phyloP scores from a whole-genome alignment of 2,113 vertebrate genomes.

The Cyphomyrus discorhynchus region DNA sequence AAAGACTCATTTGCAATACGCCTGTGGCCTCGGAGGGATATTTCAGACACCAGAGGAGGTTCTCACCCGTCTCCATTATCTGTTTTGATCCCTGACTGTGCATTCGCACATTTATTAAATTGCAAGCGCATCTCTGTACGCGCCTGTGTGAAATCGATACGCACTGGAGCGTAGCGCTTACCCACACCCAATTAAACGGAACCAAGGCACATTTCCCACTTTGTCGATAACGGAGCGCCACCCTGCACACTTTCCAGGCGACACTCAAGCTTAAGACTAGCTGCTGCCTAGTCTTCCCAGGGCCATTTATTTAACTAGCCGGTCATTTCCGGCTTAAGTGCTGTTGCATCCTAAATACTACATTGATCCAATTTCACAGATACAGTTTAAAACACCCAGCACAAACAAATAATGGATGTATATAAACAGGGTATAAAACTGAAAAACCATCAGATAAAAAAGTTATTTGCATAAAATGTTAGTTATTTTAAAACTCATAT shows the following conservation, averaged over 20 bases:
- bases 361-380: not conserved
- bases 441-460: not conserved
- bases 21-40: not conserved
- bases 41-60: not conserved
- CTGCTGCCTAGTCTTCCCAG: not conserved
- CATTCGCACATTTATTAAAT: not conserved
- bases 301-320: not conserved
- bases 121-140: not conserved
- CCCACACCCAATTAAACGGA: not conserved
- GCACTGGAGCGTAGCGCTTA: not conserved
- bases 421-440: not conserved
- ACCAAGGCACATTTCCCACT: not conserved
- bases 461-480: conserved; percentile 29
- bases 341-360: not conserved
- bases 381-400: not conserved
- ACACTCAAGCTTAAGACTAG: not conserved
- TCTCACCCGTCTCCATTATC: not conserved
- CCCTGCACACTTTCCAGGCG: not conserved
- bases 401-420: not conserved
- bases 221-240: not conserved
- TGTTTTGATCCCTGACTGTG: not conserved
- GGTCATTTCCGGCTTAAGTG: not conserved
- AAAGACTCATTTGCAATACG: not conserved
- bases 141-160: not conserved
- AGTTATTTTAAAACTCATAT: conserved; percentile 33